Evolutionary conservation across 2,113 vertebrate genomes (phyloP).

Genomic region (Clarias magur): DNA sequence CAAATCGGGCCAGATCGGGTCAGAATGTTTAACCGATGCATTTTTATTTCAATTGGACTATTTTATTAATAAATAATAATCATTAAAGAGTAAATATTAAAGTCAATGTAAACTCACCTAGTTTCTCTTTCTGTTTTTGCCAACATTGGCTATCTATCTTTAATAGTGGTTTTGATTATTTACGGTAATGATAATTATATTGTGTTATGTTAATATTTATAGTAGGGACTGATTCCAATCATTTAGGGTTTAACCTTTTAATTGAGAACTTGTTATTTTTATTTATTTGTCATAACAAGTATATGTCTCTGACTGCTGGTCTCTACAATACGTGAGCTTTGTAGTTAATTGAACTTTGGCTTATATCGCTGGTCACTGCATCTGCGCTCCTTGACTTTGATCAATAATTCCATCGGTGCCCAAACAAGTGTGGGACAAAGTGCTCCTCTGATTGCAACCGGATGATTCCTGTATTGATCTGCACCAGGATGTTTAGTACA

Average conservation of each 20-base stretch:
- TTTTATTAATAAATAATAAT: too few relatives aligned
- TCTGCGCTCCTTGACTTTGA: conserved; percentile 18
- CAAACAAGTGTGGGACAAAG: conserved; percentile 51
- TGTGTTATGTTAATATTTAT: background rate
- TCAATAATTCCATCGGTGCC: conserved; percentile 47
- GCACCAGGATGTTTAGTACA: conserved; percentile 45
- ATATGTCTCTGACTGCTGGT: background rate
- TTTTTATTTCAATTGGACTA: too few relatives aligned
- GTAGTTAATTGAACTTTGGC: conserved; percentile 33
- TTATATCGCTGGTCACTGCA: conserved; percentile 23
- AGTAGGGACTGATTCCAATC: background rate
- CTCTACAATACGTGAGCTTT: conserved; percentile 6
- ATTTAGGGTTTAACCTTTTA: background rate
- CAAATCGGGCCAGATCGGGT: too few relatives aligned
- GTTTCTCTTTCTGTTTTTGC: background rate
- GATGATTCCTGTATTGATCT: conserved; percentile 43
- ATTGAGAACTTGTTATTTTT: background rate
- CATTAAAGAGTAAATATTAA: too few relatives aligned
- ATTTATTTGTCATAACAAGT: background rate
- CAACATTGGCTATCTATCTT: background rate
- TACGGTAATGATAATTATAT: too few relatives aligned
- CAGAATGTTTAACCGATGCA: too few relatives aligned
- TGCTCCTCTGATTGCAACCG: conserved; percentile 50
- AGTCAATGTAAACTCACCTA: too few relatives aligned
- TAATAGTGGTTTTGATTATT: background rate